Base-by-base conservation (phyloP, 1,140 invertebrate genomes). In the Phthorimaea operculella region DNA sequence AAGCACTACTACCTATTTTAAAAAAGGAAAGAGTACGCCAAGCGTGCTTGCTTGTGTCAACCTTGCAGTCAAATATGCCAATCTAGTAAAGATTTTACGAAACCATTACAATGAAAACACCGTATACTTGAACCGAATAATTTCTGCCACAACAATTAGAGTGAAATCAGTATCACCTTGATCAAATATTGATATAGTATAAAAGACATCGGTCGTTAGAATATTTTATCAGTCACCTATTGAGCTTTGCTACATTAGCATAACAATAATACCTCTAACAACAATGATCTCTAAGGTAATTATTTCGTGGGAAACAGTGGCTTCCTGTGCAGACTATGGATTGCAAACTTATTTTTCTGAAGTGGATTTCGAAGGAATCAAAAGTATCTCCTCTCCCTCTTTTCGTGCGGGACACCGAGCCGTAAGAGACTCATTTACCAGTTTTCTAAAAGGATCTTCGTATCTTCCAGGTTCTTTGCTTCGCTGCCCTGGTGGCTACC, bases 51-150 rank as follows among this genome's bases (percentile, higher is more conserved):
- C 6, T 28, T 28, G 6, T 28, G 21, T 28, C 21, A 28, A 28
- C 21, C 21, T 28, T 28, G 21, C 21, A 28, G 21, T n/a, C 21
- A 6, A 28, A 28, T 28, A 28, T 28, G 21, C 21, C 21, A 4
- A 28, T 28, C 36, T 10, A 39, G 36, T 39, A 39, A 39, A 39
- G 1, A 39, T 60, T 70, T 71, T 69, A 64, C 61, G 62, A 73
- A 63, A 66, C 56, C 18, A 58, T 72, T 66, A 59, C 64, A 28
- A 28, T 28, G 21, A 6, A 53, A 60, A 52, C 59, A 66, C 34
- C 51, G 58, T 56, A 66, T 60, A 64, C 58, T 63, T 61, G 53
- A 47, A 50, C 55, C 52, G 44, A 65, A 63, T 62, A 64, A 68
- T 17, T 47, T 47, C 3, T 47, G 15, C 15, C 14, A 9, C 44